These are phyloP conservation scores for Chrysocyon brachyurus DNA, from an alignment of 2,797 vertebrate genomes.

Conservation along the genomic window DNA sequence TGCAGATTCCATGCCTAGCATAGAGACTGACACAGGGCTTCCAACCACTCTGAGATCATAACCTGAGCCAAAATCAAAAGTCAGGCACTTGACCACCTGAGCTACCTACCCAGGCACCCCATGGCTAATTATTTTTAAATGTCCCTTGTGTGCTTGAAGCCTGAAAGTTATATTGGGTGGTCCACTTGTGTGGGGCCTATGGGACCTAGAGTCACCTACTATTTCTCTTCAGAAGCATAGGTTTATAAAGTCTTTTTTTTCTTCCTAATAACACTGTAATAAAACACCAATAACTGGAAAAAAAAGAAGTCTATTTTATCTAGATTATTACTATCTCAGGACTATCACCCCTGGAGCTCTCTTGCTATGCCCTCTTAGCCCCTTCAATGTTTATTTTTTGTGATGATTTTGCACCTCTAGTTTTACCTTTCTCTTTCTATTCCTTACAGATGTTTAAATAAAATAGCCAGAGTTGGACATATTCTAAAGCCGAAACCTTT, in stretches of 20 bases:
- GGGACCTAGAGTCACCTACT: not conserved
- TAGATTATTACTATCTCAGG: not conserved
- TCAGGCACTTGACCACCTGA: not conserved
- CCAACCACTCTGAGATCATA: not conserved
- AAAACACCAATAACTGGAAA: not conserved
- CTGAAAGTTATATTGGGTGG: not conserved
- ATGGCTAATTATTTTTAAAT: not conserved
- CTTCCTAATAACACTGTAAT: not conserved
- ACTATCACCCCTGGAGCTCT: not conserved
- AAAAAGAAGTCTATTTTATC: not conserved
- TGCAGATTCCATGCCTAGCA: not conserved
- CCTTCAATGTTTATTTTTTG: not conserved
- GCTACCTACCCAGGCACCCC: not conserved
- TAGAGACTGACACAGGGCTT: rapidly evolving
- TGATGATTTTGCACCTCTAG: not conserved
- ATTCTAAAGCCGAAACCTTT: not conserved
- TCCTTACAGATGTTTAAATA: not conserved
- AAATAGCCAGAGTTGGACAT: not conserved
- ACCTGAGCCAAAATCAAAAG: not conserved
- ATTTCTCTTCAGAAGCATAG: not conserved
- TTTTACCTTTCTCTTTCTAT: not conserved
- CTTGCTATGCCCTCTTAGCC: not conserved
- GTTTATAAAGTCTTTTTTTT: not conserved
- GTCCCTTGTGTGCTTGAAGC: not conserved
- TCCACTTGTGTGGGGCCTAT: not conserved